Evolutionary conservation across 2,797 vertebrate species (phyloP).

Genomic region (Sebastolobus alascanus): DNA sequence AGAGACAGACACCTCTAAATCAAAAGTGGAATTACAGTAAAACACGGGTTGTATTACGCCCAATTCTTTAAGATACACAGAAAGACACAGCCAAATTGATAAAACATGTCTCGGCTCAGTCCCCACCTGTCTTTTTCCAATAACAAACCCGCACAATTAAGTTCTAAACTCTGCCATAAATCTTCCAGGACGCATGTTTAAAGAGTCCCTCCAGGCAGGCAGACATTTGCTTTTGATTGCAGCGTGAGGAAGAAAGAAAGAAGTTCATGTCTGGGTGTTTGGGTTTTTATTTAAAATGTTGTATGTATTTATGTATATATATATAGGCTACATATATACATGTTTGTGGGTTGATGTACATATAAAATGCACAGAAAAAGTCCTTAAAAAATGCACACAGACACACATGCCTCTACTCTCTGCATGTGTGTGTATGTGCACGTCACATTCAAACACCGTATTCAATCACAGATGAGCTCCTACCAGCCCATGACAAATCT

Average conservation of each 20-base stretch:
- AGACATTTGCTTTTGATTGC: conserved; percentile 78
- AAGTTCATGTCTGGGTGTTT: conserved; percentile 49
- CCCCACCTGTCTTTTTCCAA: conserved; percentile 81
- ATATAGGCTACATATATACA: not conserved
- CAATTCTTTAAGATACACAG: conserved; percentile 64
- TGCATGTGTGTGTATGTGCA: conserved; percentile 8
- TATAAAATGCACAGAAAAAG: not conserved
- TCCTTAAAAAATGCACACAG: conserved; percentile 6
- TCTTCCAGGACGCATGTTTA: conserved; percentile 76
- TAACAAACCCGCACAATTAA: conserved; percentile 83
- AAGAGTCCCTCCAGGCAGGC: conserved; percentile 74
- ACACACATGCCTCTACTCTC: conserved; percentile 4
- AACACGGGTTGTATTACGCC: conserved; percentile 67
- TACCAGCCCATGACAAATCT: conserved; percentile 83
- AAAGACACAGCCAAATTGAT: conserved; percentile 75
- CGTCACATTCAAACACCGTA: conserved; percentile 50
- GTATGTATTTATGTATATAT: not conserved
- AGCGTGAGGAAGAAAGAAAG: conserved; percentile 48
- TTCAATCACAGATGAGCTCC: conserved; percentile 80
- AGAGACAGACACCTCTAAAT: conserved; percentile 73
- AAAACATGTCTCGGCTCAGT: conserved; percentile 80
- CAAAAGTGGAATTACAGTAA: conserved; percentile 73
- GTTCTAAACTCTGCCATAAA: conserved; percentile 81
- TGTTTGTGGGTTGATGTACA: not conserved
- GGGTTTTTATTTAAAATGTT: conserved; percentile 36